Evolutionary conservation across 2,113 vertebrate genomes (phyloP), one percentile per base, ranked within the genome.

Genomic region (Synodontis membranacea): DNA sequence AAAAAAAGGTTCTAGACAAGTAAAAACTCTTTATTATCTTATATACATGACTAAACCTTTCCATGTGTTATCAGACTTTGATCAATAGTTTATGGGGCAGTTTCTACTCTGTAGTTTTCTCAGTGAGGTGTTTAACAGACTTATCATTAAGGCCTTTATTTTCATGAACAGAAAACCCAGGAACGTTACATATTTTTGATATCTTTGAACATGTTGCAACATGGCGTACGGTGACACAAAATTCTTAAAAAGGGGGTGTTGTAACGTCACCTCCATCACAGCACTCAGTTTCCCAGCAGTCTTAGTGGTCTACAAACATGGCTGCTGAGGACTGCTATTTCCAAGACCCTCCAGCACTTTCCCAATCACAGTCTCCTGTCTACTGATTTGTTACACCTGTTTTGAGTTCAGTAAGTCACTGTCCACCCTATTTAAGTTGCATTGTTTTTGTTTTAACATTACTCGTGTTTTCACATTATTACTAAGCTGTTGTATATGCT

Each of bases 1-100:
- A 86, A 84, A 9, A 58, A 58, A 58, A 21, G 7, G 56, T 85
- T 62, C 76, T 88, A 88, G 82, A 84, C 86, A 7, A 72, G 46
- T 87, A 39, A 86, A 78, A 89, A 89, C 86, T 91, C 88, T 86
- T 91, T 83, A 93, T 92, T 91, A 93, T 82, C 84, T 85, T 86
- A 54, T 82, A 90, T 92, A 90, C 89, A 90, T 87, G 88, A 88
- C 75, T 90, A 87, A 86, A 78, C 14, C 84, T 80, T 44, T 88
- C 86, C 78, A 34, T 66, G 14, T 66, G 31, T 5, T 66, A 34
- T 81, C 44, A 1, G 8, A 81, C 85, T 87, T 88, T 72, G 56
- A 88, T 64, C 6, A 31, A 39, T 68, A 64, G 79, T 74, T 80
- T 74, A 87, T 25, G 56, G 83, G 83, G 82, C 86, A 86, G 84